phyloP scores from a whole-genome alignment of 2,888 invertebrate genomes.

The Bibio marci region DNA sequence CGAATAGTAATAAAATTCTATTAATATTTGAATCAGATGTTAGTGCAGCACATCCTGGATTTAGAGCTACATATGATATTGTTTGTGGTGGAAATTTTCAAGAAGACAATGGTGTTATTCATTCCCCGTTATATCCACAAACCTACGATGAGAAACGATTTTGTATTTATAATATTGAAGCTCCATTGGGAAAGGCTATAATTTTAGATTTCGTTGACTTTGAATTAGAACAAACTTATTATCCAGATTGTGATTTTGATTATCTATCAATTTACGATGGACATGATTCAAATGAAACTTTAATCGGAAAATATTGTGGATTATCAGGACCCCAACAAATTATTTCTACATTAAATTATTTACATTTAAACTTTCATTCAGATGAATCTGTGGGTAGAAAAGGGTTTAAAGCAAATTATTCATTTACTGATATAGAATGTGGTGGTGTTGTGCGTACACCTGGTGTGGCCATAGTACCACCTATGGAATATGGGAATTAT shows the following conservation, averaged over 20 bases:
- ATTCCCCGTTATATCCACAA: slow-evolving; percentile 59
- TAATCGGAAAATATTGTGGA: slow-evolving; percentile 53
- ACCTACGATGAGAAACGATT: slow-evolving; percentile 40
- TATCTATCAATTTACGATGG: slow-evolving; percentile 45
- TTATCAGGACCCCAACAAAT: slow-evolving; percentile 36
- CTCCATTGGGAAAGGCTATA: slow-evolving; percentile 45
- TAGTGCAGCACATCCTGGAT: slow-evolving; percentile 34
- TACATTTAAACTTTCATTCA: slow-evolving; percentile 49
- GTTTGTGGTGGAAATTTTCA: slow-evolving; percentile 47
- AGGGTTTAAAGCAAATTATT: slow-evolving; percentile 64
- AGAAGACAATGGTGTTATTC: slow-evolving; percentile 41
- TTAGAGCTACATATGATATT: slow-evolving; percentile 39
- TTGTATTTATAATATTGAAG: slow-evolving; percentile 52
- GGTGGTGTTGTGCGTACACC: slow-evolving; percentile 50
- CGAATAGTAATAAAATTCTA: slow-evolving; percentile 38
- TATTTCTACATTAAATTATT: slow-evolving; percentile 51
- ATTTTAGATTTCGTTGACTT: slow-evolving; percentile 46
- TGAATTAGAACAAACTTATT: slow-evolving; percentile 36
- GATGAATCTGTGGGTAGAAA: slow-evolving; percentile 37
- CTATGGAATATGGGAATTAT: slow-evolving; percentile 31
- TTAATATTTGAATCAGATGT: slow-evolving; percentile 44
- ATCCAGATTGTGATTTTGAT: slow-evolving; percentile 37
- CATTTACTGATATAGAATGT: slow-evolving; percentile 46
- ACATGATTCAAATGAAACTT: slow-evolving; percentile 39
- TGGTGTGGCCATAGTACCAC: slow-evolving; percentile 47